Percentiles rank a stretch among this genome's conserved stretches.
phyloP scores from a whole-genome alignment of 2,113 vertebrate species.

The Eublepharis macularius region DNA sequence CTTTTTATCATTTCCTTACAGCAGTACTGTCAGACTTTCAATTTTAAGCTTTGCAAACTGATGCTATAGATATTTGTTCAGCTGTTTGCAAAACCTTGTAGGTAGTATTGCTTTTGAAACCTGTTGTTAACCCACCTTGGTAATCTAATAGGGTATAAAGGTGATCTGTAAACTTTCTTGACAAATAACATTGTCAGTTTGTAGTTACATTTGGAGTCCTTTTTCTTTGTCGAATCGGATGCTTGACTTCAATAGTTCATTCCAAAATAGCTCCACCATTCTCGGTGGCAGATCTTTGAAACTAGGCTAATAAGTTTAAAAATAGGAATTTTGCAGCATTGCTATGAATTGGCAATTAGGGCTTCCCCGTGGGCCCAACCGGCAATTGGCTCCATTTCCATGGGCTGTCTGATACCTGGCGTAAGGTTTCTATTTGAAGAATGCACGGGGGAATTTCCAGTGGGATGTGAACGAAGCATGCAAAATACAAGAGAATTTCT shows the following conservation, averaged over 20 bases:
- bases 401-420: not conserved
- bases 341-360: not conserved
- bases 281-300: not conserved
- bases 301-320: not conserved
- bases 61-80: too few relatives aligned
- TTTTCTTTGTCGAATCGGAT: not conserved
- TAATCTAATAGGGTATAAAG: too few relatives aligned
- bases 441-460: not conserved
- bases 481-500: not conserved
- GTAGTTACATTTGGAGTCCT: not conserved
- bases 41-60: too few relatives aligned
- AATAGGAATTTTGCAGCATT: constrained; percentile 26
- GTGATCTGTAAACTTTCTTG: too few relatives aligned
- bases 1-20: too few relatives aligned
- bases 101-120: too few relatives aligned
- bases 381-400: not conserved
- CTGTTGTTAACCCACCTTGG: too few relatives aligned
- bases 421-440: not conserved
- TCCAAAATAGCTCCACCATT: not conserved
- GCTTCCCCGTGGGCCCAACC: not conserved
- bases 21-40: too few relatives aligned
- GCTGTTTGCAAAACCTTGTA: too few relatives aligned
- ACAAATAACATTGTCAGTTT: too few relatives aligned
- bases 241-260: not conserved
- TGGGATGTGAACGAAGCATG: not conserved